Evolutionary conservation across 2,797 vertebrate genomes (phyloP).

Genomic region (Octomys mimax): DNA sequence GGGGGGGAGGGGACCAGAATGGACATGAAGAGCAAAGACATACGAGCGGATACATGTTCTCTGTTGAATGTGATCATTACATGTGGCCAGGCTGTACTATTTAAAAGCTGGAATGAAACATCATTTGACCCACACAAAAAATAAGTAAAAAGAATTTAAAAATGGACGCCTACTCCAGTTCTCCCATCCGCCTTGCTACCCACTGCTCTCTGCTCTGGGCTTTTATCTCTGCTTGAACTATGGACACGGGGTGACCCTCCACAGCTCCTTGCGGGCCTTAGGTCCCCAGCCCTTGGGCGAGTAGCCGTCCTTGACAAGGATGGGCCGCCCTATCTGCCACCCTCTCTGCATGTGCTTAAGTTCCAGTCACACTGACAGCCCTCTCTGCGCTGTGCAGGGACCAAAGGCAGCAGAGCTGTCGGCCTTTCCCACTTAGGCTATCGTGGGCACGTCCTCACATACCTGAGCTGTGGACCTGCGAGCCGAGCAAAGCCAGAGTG

Average conservation of each 20-base stretch:
- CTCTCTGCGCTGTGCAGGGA: accelerated
- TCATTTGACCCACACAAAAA: background rate
- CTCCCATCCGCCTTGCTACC: background rate
- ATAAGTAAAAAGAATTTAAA: background rate
- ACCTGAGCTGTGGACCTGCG: no score
- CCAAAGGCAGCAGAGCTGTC: background rate
- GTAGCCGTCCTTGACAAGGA: no score
- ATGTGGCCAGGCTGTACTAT: no score
- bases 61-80: no score
- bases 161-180: background rate
- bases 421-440: background rate
- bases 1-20: no score
- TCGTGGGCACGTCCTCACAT: background rate
- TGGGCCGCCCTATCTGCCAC: background rate
- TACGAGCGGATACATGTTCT: no score
- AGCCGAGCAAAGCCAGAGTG: background rate
- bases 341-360: background rate
- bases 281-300: no score
- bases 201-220: background rate
- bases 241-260: background rate
- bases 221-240: background rate
- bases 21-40: no score
- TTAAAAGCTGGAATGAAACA: background rate
- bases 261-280: background rate
- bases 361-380: background rate